Evolutionary conservation across 2,797 vertebrate species (phyloP), one percentile per base, ranked within the genome.

Genomic region (Apogon talboti): DNA sequence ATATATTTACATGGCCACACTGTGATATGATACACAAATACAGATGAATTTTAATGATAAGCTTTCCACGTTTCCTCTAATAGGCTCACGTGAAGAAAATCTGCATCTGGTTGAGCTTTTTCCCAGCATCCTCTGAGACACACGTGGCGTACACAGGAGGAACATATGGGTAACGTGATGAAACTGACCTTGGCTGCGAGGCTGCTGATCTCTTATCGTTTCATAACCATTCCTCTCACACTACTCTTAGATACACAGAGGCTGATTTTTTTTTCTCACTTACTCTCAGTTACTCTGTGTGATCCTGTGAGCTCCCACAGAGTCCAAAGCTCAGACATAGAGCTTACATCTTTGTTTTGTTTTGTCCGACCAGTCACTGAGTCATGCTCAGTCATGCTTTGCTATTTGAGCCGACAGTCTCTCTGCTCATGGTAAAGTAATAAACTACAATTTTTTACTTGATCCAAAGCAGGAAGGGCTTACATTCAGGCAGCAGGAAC

Each of bases 161-260:
- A 66, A 49, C 74, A 68, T 56, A 56, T 75, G 71, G 45, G 50
- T 41, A 67, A 58, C 21, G 14, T 63, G 61, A 71, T 24, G 46
- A 24, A 21, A 3, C 59, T 63, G 66, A 82, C 78, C 74, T 75
- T 71, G 78, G 69, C 59, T 47, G 33, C 16, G 38, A 72, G 37
- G 59, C 63, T 64, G 61, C 48, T 52, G 57, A 83, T 66, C 50
- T 47, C 66, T 79, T 63, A 71, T 79, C 12, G 6, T 54, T 57
- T 65, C 46, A 76, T 66, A 85, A 76, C 35, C n/a, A 76, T 85
- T 86, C 81, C 71, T 58, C 70, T 81, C 81, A 77, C 79, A 77
- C 15, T 12, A 9, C 60, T 53, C 37, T 66, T 61, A 65, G 30
- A 61, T 53, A 47, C 74, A 62, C 67, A 70, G 43, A 66, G 76